A percentile compares a stretch with the other conserved stretches of the same genome.
Evolutionary conservation across 2,113 vertebrate genomes (phyloP).

Genomic region (Oryctolagus cuniculus): DNA sequence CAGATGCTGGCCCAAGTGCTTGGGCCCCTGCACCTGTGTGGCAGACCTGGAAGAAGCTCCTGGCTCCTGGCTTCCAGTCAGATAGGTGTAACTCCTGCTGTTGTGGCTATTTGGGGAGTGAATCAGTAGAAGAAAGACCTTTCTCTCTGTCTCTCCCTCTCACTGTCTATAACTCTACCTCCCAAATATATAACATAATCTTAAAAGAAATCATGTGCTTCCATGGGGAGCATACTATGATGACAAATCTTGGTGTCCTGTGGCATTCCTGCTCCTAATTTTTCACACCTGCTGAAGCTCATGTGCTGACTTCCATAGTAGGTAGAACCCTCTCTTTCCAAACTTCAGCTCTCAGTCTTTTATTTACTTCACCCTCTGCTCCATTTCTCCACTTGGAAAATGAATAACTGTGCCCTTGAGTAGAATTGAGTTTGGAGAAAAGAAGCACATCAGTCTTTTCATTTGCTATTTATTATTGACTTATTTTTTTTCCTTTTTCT

Average conservation of each 20-base stretch:
- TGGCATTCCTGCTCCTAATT: accelerated
- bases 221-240: accelerated
- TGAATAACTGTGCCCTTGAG: accelerated
- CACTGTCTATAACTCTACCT: no score
- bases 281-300: neutral
- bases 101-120: no score
- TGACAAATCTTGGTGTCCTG: neutral
- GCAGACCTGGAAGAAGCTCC: no score
- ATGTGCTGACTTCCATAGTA: neutral
- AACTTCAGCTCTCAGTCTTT: neutral
- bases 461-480: neutral
- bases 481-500: no score
- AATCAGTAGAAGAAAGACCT: no score
- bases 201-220: neutral
- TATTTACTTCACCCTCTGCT: neutral
- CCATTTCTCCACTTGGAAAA: neutral
- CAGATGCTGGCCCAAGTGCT: no score
- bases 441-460: neutral
- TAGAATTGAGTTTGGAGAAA: neutral
- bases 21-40: no score
- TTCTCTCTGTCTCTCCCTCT: no score
- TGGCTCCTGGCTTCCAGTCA: no score
- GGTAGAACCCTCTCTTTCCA: accelerated
- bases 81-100: no score
- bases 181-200: no score